Base-by-base conservation (phyloP, 2,797 vertebrate genomes). In the Lacerta agilis region DNA sequence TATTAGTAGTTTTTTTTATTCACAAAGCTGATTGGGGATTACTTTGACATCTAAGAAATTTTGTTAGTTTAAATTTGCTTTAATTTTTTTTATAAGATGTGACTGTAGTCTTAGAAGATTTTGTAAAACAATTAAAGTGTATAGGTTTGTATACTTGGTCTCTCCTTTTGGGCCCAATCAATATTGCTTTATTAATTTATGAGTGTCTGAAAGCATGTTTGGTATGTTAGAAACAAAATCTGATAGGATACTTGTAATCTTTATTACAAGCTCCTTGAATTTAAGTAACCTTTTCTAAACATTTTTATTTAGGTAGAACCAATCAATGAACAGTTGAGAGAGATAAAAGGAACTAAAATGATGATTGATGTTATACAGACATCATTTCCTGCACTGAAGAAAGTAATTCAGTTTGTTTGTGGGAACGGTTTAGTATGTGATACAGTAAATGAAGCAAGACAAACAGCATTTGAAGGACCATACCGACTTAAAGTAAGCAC, bases 351-450 rank as follows among this genome's bases (percentile, higher is more conserved):
- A 80, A 97, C 96, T 93, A 99, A 98, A 95, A 95, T 99, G 98
- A 20, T 98, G 96, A 96, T 98, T 41, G 99, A 99, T 91, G 97
- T 99, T 75, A 95, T 99, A 61, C 97, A 98, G 91, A 96, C 98
- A 0, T 97, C 96, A 0, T 96, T 95, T 93, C 86, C 95, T 66
- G 97, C 97, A 18, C 90, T 99, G 86, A 98, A 95, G 89, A 98
- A 95, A 90, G 98, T 98, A 67, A 96, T 99, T 93, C 98, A 98
- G 94, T 99, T 98, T 93, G 98, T 99, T 41, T 98, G 98, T 83
- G 98, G 98, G 27, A 99, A 98, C 76, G 92, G 97, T 3, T 92
- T 99, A 79, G 97, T 99, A 79, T 99, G 98, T 87, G 99, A 99
- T 88, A 98, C 96, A 8, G 91, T 98, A 84, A 98, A 96, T 92